Evolutionary conservation across 2,888 invertebrate species (phyloP).

Genomic region (Operophtera brumata): DNA sequence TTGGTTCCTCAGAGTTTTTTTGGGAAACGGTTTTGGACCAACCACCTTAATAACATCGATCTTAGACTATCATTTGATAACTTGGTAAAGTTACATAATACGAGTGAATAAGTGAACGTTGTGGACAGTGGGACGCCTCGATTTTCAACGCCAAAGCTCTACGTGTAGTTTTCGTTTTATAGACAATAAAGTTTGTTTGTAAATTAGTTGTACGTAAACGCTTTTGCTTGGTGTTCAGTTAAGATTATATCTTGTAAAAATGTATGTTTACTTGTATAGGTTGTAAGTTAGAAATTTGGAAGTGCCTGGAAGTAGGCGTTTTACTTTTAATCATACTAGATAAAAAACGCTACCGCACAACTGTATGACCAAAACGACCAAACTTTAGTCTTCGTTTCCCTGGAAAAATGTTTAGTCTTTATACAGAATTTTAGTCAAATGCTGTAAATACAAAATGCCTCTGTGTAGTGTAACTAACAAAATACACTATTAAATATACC

Average conservation of each 20-base stretch:
- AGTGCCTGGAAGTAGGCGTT: constrained; percentile 37
- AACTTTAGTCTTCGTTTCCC: not conserved
- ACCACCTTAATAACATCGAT: not conserved
- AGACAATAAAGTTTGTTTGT: constrained; percentile 18
- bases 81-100: not conserved
- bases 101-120: constrained; percentile 3
- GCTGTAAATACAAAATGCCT: constrained; percentile 8
- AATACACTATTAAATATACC: not conserved
- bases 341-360: constrained; percentile 3
- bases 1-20: too few relatives aligned
- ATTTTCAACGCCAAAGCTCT: constrained; percentile 32
- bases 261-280: constrained; percentile 22
- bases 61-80: not conserved
- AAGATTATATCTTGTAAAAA: constrained; percentile 16
- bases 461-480: not conserved
- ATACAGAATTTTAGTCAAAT: not conserved
- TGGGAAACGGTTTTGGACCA: too few relatives aligned
- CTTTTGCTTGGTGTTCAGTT: constrained; percentile 29
- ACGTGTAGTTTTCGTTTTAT: constrained; percentile 5
- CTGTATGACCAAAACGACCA: constrained; percentile 13
- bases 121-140: constrained; percentile 36
- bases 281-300: constrained; percentile 29
- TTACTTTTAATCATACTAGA: not conserved
- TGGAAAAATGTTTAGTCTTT: not conserved
- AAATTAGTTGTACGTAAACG: constrained; percentile 7